Percentiles rank a stretch among this genome's conserved stretches.
Conservation (phyloP, 1,140 invertebrate genomes). For the Gonatopus flavifemur region DNA sequence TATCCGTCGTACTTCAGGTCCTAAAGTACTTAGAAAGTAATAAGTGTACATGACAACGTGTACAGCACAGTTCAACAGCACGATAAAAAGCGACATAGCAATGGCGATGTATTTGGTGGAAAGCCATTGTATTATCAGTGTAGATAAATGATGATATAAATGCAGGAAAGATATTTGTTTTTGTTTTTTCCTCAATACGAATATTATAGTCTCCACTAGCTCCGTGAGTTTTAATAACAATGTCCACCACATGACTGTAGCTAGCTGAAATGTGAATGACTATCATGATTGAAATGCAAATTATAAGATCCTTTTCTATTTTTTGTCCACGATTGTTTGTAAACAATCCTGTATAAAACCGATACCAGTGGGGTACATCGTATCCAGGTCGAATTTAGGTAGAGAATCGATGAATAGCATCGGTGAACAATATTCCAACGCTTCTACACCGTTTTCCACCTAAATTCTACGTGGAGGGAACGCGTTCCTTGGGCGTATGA, state of each 20-base stretch:
- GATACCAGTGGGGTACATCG: too few relatives aligned
- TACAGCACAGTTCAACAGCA: constrained; percentile 35
- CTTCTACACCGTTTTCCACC: too few relatives aligned
- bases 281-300: too few relatives aligned
- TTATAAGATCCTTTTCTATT: too few relatives aligned
- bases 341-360: too few relatives aligned
- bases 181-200: constrained; percentile 69
- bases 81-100: constrained; percentile 26
- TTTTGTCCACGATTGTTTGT: too few relatives aligned
- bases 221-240: constrained; percentile 51
- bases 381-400: too few relatives aligned
- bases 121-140: constrained; percentile 56
- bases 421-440: too few relatives aligned
- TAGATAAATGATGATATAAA: constrained; percentile 69
- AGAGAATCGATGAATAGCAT: too few relatives aligned
- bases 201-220: constrained; percentile 59
- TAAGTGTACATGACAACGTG: constrained; percentile 52
- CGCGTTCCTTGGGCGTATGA: too few relatives aligned
- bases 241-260: constrained; percentile 38
- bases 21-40: constrained; percentile 38
- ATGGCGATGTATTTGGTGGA: constrained; percentile 13
- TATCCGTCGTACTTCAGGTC: constrained; percentile 31
- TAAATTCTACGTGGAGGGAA: too few relatives aligned
- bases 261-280: constrained; percentile 30
- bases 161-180: constrained; percentile 70